These are phyloP conservation scores for Trachymyrmex cornetzi DNA, from an alignment of 1,140 invertebrate genomes.

Conservation along the genomic window DNA sequence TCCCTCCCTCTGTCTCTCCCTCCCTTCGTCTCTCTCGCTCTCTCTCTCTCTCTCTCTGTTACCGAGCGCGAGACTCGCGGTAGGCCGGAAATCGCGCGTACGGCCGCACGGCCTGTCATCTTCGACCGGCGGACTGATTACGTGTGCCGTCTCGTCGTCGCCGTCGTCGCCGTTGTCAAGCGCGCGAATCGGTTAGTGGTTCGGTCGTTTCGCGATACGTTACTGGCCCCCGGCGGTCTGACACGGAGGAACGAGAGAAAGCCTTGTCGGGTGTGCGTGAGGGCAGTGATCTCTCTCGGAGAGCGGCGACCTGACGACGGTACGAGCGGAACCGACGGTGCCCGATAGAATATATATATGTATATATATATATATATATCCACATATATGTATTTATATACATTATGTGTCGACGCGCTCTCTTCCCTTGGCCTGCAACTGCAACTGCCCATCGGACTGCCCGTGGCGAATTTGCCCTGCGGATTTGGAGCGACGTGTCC, in stretches of 20 bases:
- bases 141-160: conserved; percentile 6
- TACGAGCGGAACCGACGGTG: conserved; percentile 76
- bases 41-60: conserved; percentile 67
- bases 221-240: conserved; percentile 68
- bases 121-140: conserved; percentile 31
- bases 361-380: background rate
- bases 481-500: background rate
- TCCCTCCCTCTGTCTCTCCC: background rate
- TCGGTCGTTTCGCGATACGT: conserved; percentile 55
- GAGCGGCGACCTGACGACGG: conserved; percentile 86
- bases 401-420: background rate
- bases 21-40: background rate
- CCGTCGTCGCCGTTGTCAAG: conserved; percentile 14
- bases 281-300: conserved; percentile 86
- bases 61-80: conserved; percentile 70
- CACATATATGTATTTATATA: background rate
- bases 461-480: background rate
- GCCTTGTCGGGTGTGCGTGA: conserved; percentile 83
- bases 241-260: conserved; percentile 80
- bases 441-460: background rate
- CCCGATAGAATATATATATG: conserved; percentile 64
- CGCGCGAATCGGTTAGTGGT: conserved; percentile 50
- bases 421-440: background rate
- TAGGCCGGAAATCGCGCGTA: conserved; percentile 73
- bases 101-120: conserved; percentile 27